Evolutionary conservation across 2,888 invertebrate species (phyloP).

Genomic region (Oscheius myriophilus): DNA sequence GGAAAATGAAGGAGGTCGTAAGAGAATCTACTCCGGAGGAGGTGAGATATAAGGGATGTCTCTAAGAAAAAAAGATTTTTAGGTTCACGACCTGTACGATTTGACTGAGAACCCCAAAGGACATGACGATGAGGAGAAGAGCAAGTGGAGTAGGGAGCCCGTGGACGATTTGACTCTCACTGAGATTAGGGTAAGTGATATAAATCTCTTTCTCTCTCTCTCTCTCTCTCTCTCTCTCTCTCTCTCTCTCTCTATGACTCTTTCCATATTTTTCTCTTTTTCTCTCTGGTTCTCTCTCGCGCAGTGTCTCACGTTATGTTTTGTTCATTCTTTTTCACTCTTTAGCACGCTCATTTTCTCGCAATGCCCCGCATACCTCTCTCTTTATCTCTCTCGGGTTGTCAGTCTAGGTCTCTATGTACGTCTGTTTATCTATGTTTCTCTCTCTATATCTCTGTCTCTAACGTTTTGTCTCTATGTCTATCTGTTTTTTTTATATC

Average conservation of each 20-base stretch:
- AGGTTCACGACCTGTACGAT: slow-evolving; percentile 21
- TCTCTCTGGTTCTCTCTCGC: too few species aligned
- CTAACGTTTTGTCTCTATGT: too few species aligned
- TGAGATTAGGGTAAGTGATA: slow-evolving; percentile 70
- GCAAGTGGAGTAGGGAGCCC: slow-evolving; percentile 83
- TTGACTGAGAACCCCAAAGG: slow-evolving; percentile 10
- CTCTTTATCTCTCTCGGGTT: too few species aligned
- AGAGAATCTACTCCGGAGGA: slow-evolving; percentile 28
- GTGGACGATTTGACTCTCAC: slow-evolving; percentile 88
- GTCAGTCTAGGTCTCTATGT: too few species aligned
- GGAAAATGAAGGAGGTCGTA: slow-evolving; percentile 7
- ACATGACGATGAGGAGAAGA: slow-evolving; percentile 37
- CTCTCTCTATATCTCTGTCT: too few species aligned
- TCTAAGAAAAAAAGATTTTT: neutral
- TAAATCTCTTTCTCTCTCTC: slow-evolving; percentile 3
- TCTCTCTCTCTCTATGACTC: slow-evolving; percentile 1
- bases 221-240: slow-evolving; percentile 6
- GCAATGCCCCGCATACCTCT: too few species aligned
- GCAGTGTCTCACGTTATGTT: too few species aligned
- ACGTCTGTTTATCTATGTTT: too few species aligned
- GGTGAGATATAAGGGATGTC: neutral
- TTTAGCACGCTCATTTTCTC: too few species aligned
- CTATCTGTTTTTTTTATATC: too few species aligned
- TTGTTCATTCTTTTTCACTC: too few species aligned
- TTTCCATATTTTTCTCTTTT: too few species aligned